A percentile compares a stretch with the other conserved stretches of the same genome.
These are phyloP conservation scores for Eucera pruinosa DNA, from an alignment of 2,888 invertebrate genomes.

Conservation along the genomic window DNA sequence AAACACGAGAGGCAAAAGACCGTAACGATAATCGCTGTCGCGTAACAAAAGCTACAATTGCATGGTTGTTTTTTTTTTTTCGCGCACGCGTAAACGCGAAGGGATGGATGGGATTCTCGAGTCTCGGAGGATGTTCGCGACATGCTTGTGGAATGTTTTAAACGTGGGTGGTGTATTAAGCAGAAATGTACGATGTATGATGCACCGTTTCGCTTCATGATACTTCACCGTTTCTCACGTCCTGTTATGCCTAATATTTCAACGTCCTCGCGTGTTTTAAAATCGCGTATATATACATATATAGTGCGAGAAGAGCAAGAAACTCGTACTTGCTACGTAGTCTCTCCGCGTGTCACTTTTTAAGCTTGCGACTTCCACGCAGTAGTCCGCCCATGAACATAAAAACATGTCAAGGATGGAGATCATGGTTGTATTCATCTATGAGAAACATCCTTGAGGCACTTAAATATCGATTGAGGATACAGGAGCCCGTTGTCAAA, in stretches of 20 bases:
- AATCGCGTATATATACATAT: slow-evolving; percentile 1
- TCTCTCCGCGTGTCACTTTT: slow-evolving; percentile 16
- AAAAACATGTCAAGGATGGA: slow-evolving; percentile 59
- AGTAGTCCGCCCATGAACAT: slow-evolving; percentile 3
- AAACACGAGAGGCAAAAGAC: too few species aligned
- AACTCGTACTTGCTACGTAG: background rate
- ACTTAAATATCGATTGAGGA: slow-evolving; percentile 61
- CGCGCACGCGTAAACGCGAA: background rate
- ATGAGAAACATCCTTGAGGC: slow-evolving; percentile 51
- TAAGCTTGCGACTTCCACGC: background rate
- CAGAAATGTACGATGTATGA: slow-evolving; percentile 34
- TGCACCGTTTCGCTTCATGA: slow-evolving; percentile 19
- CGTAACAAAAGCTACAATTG: too few species aligned
- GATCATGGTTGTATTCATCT: slow-evolving; percentile 50
- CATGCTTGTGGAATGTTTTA: slow-evolving; percentile 37
- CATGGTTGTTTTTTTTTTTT: too few species aligned
- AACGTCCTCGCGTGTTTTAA: background rate
- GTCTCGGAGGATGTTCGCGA: slow-evolving; percentile 31
- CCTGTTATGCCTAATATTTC: slow-evolving; percentile 2
- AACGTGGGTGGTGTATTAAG: slow-evolving; percentile 54
- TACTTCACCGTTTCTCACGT: background rate
- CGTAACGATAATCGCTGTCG: too few species aligned
- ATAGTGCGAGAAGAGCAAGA: background rate
- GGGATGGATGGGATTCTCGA: slow-evolving; percentile 21
- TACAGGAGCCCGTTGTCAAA: slow-evolving; percentile 48